A percentile compares a stretch with the other conserved stretches of the same genome.
These are phyloP conservation scores for Benitochromis conjunctus DNA, from an alignment of 2,113 vertebrate species.

Conservation along the genomic window DNA sequence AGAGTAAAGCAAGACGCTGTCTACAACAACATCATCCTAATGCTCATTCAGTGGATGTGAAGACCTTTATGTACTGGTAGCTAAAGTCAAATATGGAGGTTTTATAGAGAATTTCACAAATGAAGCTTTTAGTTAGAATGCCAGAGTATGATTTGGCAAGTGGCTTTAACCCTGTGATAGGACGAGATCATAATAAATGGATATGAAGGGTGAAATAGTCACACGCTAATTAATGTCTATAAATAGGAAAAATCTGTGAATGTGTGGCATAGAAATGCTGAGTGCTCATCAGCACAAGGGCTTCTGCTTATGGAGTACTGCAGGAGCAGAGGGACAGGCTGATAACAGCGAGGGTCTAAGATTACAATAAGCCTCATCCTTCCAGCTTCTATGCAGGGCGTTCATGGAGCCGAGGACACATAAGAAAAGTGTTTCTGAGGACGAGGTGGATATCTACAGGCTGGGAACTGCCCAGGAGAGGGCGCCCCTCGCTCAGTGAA, in stretches of 20 bases:
- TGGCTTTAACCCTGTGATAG: background rate
- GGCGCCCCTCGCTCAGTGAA: slow-evolving; percentile 8
- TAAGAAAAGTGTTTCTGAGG: background rate
- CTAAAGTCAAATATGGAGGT: background rate
- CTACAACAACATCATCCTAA: background rate
- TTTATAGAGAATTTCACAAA: background rate
- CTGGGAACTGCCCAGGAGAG: slow-evolving; percentile 49
- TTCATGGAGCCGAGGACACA: background rate
- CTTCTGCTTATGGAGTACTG: background rate
- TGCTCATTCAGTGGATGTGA: background rate
- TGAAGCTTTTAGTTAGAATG: background rate
- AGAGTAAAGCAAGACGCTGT: background rate
- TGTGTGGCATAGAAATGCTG: slow-evolving; percentile 16
- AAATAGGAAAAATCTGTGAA: slow-evolving; percentile 41
- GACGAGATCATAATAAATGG: background rate
- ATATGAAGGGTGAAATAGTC: slow-evolving; percentile 47
- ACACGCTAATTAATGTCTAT: slow-evolving; percentile 51
- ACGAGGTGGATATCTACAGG: background rate
- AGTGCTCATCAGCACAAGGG: slow-evolving; percentile 25
- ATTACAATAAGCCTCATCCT: slow-evolving; percentile 14
- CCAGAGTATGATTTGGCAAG: background rate
- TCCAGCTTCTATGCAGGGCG: background rate
- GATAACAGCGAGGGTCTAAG: background rate
- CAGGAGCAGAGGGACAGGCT: slow-evolving; percentile 10
- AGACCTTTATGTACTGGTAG: background rate